Evolutionary conservation across 2,888 invertebrate species (phyloP).

Genomic region (Tenthredo notha): DNA sequence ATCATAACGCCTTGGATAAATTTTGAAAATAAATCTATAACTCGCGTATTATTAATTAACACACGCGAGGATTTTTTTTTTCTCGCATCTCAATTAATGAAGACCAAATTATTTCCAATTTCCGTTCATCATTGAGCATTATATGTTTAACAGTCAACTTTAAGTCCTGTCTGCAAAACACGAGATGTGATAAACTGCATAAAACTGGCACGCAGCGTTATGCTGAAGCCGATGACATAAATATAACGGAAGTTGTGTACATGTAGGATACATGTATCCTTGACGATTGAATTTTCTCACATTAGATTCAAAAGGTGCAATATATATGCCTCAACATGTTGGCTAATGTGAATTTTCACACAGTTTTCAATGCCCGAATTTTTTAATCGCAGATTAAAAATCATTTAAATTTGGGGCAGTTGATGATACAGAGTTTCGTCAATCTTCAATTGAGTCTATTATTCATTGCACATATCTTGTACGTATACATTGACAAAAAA

Average conservation of each 20-base stretch:
- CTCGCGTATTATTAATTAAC: not conserved
- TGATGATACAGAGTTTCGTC: not conserved
- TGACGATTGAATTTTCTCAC: conserved; percentile 5
- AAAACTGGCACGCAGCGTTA: conserved; percentile 11
- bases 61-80: too few relatives aligned
- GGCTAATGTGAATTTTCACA: not conserved
- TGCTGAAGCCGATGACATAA: not conserved
- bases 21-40: not conserved
- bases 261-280: not conserved
- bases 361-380: not conserved
- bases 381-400: not conserved
- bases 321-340: not conserved
- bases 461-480: conserved; percentile 3
- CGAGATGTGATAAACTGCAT: not conserved
- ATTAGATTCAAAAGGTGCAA: not conserved
- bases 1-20: not conserved
- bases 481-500: not conserved
- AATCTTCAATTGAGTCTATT: not conserved
- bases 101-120: not conserved
- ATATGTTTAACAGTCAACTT: not conserved
- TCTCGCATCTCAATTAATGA: not conserved
- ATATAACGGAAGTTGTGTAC: conserved; percentile 6
- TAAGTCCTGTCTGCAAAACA: not conserved
- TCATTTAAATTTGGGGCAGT: not conserved
- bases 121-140: not conserved